Evolutionary conservation across 64 coral and sea anemone genomes (phyloP).

Genomic region (Pachyseris speciosa): DNA sequence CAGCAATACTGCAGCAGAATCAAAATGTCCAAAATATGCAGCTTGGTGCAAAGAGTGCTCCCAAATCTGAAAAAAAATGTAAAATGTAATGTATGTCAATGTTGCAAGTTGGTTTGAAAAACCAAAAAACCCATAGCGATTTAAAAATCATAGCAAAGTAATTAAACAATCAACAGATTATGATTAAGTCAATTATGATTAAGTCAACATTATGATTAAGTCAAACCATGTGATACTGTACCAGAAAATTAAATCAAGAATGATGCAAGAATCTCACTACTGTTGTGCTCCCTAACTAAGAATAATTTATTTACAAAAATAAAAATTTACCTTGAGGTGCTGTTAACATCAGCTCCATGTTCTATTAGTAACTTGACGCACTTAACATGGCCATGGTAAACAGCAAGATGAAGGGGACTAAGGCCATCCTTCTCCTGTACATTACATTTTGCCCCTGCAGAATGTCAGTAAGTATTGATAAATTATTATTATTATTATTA

Average conservation of each 20-base stretch:
- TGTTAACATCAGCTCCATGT: constrained; percentile 93
- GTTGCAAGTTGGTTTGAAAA: too few species aligned
- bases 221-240: too few species aligned
- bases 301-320: not conserved
- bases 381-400: constrained; percentile 90
- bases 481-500: too few species aligned
- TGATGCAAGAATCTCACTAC: too few species aligned
- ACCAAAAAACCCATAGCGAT: too few species aligned
- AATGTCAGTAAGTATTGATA: not conserved
- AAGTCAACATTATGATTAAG: too few species aligned
- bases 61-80: constrained; percentile 82
- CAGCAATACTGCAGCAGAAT: constrained; percentile 82
- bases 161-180: too few species aligned
- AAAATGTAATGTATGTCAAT: not conserved
- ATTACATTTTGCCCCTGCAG: constrained; percentile 83
- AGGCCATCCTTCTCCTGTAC: constrained; percentile 93
- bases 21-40: constrained; percentile 93
- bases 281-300: too few species aligned
- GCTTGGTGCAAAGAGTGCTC: constrained; percentile 95
- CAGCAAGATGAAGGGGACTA: constrained; percentile 93
- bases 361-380: constrained; percentile 88
- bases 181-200: too few species aligned
- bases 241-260: too few species aligned
- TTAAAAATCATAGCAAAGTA: too few species aligned
- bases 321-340: constrained; percentile 83